Base-by-base conservation (phyloP, 2,888 invertebrate species). In the Tolmerus cingulatus region DNA sequence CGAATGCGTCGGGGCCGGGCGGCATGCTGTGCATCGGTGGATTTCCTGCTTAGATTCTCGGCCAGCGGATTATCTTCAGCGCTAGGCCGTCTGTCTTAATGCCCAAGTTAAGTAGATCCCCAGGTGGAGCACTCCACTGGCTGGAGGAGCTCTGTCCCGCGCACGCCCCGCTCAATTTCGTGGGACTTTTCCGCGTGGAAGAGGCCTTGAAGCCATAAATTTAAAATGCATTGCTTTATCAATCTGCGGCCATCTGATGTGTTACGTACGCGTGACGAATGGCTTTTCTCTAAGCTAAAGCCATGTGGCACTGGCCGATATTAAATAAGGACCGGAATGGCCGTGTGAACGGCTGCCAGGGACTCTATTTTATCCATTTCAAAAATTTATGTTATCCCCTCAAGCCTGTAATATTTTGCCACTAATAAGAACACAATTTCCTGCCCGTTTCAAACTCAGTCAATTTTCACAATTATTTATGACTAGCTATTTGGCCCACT, bases 211-310 rank as follows among this genome's bases (percentile, higher is more conserved):
- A 74, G 85, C 30, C 74, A 85, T 85, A 85, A 85, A 85, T 85
- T 74, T 74, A 43, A 85, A 85, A 85, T 74, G 43, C 85, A 85
- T 85, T 85, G 85, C 85, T 74, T 74, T 85, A 85, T 85, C 85
- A 74, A 30, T 30, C 37, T 30, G 85, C 74, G 74, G 74, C 85
- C 46, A 85, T 85, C 85, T 85, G 30, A 74, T 30, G 85, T 85
- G 34, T 85, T 85, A 74, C 43, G 85, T 85, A 74, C 43, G n/a
- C 16, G 23, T 74, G 74, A 85, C 23, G 85, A 46, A 85, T 85
- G 74, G 74, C 43, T 46, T 85, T 74, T 85, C 46, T 82, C 40
- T 19, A n/a, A n/a, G 34, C 37, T 16, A 37, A n/a, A n/a, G 30
- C 37, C 37, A 76, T 76, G 12, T 66, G 66, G 40, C 40, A 40